Evolutionary conservation across 2,888 invertebrate species (phyloP), one percentile per base, ranked within the genome.

Genomic region (Latheticus oryzae): DNA sequence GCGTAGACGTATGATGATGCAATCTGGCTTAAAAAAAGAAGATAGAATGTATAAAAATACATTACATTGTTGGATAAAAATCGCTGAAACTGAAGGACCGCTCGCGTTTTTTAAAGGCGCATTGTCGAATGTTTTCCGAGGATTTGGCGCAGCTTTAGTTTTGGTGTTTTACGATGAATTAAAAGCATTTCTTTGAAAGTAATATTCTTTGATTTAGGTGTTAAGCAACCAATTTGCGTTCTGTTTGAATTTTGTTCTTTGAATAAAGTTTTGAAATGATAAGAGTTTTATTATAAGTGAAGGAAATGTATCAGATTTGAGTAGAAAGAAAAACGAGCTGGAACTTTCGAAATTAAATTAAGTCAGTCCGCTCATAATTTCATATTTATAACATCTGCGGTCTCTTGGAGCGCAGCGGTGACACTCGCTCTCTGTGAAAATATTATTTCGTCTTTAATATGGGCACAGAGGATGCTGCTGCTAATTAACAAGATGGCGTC

Each of bases 1-100:
- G 71, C 78, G 82, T 75, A 79, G 82, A 75, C 83, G 90, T 69
- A 87, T 91, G 87, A 91, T 90, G 90, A 90, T 90, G 89, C 88
- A 88, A 76, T 87, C 88, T 62, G 87, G 87, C 38, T 82, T 83
- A 62, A 79, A 80, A 45, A 81, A 83, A 70, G 63, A 75, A 1
- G 87, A 87, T 13, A 80, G 85, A 61, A 76, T 85, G 73, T 87
- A 87, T 82, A 88, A 85, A 79, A 86, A 80, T 75, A 88, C 89
- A 2, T 71, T 86, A 21, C 86, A 90, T 75, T 89, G 89, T 79
- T 86, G 87, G 83, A 65, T 69, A 11, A 85, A 86, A 70, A 86
- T 89, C 68, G 74, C 82, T 73, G 81, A 81, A 70, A 72, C 78
- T 33, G 89, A 90, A 75, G 90, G 89, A 65, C 75, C 80, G 38